Evolutionary conservation across 2,113 vertebrate species (phyloP), one percentile per base, ranked within the genome.

Genomic region (Bothrops jararaca): DNA sequence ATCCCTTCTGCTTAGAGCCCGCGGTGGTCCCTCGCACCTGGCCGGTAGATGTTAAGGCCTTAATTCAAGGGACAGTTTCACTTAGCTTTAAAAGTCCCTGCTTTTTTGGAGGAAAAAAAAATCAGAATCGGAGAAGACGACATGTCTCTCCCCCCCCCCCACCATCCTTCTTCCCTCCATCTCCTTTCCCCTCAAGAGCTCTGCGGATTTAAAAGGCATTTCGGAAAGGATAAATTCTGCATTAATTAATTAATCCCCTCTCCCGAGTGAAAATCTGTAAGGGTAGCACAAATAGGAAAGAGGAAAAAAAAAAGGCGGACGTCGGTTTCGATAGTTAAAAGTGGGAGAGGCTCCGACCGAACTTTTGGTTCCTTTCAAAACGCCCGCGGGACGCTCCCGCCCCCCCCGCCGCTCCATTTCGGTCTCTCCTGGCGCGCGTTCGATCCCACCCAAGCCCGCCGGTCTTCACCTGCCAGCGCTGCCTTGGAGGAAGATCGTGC

Each of bases 41-140:
- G 95, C 96, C 39, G 95, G 93, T 91, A 90, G 53, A 94, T 95
- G 96, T 94, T 3, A 92, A 93, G 60, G 57, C 57, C 94, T 95
- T 95, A 96, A 96, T 94, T 95, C 89, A 90, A 93, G 45, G 8
- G 3, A 57, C 92, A 86, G 64, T 58, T 85, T 60, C 94, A 88
- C 6, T 58, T 24, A 56, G 22, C 85, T 93, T 85, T 86, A 92
- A 95, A 94, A 90, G 57, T 90, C 58, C 26, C 91, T 86, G 86
- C 39, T n/a, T 92, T 4, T 57, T 57, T 7, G 90, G 8, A 45
- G 48, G 48, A 50, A 48, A 58, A 34, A 5, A 87, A 92, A 93
- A 93, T 8, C 86, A 1, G 34, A 69, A 69, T 90, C 34, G 45
- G 90, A 39, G 88, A 87, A 58, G 91, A 89, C 45, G 11, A 50